Evolutionary conservation across 2,113 vertebrate genomes (phyloP).

Genomic region (Parotia lawesii): DNA sequence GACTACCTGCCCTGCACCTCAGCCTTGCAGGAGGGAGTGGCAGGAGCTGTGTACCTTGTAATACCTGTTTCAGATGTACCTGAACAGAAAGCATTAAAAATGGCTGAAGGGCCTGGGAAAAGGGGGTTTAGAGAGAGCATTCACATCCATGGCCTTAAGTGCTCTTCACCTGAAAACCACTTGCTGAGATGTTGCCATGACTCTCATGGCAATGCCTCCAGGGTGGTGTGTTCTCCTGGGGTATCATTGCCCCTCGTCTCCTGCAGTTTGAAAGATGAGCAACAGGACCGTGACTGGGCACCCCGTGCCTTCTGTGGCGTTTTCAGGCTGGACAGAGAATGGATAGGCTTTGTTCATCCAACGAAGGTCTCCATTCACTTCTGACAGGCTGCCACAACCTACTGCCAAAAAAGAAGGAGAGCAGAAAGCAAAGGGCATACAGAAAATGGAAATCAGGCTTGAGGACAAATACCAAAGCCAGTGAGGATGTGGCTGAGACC

Average conservation of each 20-base stretch:
- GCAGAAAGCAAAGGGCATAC: not conserved
- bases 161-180: not conserved
- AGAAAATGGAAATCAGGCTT: not conserved
- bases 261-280: not conserved
- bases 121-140: not conserved
- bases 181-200: not conserved
- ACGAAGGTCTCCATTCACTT: accelerated
- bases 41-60: not conserved
- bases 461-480: not conserved
- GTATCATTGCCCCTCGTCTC: not conserved
- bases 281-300: accelerated
- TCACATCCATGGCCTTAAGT: not conserved
- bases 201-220: not conserved
- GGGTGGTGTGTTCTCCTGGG: not conserved
- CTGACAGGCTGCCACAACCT: not conserved
- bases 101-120: not conserved
- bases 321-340: not conserved
- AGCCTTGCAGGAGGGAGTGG: not conserved
- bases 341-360: not conserved
- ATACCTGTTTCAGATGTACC: not conserved
- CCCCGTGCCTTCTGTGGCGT: accelerated
- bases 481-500: not conserved
- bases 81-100: not conserved
- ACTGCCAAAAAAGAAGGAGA: not conserved
- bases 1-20: not conserved